Evolutionary conservation across 2,113 vertebrate species (phyloP), one percentile per base, ranked within the genome.

Genomic region (Paraplagusia blochii): DNA sequence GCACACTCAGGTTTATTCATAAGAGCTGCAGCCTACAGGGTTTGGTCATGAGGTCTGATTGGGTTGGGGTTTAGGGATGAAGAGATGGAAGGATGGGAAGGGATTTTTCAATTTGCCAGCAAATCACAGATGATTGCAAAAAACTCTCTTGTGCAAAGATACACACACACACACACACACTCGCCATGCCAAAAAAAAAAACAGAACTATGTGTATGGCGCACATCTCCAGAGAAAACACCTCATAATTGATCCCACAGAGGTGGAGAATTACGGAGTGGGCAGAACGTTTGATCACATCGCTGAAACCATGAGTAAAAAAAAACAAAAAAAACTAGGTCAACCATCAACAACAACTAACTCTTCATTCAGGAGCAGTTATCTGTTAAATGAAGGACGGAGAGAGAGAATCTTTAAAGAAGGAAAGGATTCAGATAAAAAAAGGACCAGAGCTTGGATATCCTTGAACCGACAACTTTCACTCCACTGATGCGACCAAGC

Each of bases 61-160:
- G 72, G 76, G 73, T 76, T 80, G 77, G 77, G 77, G 80, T 81
- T 70, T 63, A 7, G 72, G 65, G 73, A 75, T 58, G 60, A 61
- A n/a, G 39, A 56, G 53, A 76, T 69, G 67, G 66, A 47, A 52
- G 70, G 79, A 80, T 60, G 64, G 64, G 58, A 70, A 61, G 58
- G 64, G 64, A 73, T 77, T 80, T 85, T 81, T 82, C 69, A 81
- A 84, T 86, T 87, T 80, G 65, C 76, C 79, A 77, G 50, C 55
- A 83, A 85, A 82, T 82, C 69, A 58, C 54, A 76, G 66, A 83
- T 63, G 82, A 83, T 68, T 78, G 77, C 38, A 70, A 85, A 74
- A 54, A 35, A 44, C 75, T 74, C 74, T 56, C 11, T 1, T 14
- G 44, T 52, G 51, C 34, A 38, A 34, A 53, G 16, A 16, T 40